Evolutionary conservation across 92 coral and sea anemone species (phyloP).

Genomic region (Bergia puertoricense): DNA sequence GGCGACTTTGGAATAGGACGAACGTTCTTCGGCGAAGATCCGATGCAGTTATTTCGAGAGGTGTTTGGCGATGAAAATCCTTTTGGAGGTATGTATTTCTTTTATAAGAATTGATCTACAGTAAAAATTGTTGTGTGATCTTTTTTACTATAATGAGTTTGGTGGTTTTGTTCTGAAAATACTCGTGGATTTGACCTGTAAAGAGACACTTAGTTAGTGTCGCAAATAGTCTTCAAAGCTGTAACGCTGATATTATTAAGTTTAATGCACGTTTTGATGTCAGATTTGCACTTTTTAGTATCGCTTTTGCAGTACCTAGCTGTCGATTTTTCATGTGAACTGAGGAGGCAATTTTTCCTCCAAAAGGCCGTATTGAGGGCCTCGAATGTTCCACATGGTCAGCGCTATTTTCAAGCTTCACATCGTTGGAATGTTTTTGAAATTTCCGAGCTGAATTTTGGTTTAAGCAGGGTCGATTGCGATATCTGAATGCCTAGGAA

Average conservation of each 20-base stretch:
- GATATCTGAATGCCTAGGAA: background rate
- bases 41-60: constrained; percentile 79
- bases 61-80: constrained; percentile 88
- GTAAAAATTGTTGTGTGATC: background rate
- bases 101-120: background rate
- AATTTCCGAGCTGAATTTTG: background rate
- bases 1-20: constrained; percentile 60
- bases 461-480: background rate
- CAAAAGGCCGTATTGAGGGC: background rate
- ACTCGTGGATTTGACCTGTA: background rate
- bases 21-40: constrained; percentile 71
- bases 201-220: background rate
- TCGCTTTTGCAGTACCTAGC: background rate
- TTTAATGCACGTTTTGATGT: constrained; percentile 15
- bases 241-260: constrained; percentile 3
- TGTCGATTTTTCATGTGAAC: background rate
- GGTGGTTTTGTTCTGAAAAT: background rate
- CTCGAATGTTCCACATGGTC: constrained; percentile 13
- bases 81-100: constrained; percentile 57
- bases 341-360: background rate
- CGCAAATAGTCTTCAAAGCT: background rate
- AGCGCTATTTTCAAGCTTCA: constrained; percentile 22
- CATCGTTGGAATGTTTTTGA: constrained; percentile 32
- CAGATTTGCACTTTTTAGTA: background rate
- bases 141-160: background rate